Evolutionary conservation across 2,888 invertebrate species (phyloP), one percentile per base, ranked within the genome.

Genomic region (Pemphredon lugubris): DNA sequence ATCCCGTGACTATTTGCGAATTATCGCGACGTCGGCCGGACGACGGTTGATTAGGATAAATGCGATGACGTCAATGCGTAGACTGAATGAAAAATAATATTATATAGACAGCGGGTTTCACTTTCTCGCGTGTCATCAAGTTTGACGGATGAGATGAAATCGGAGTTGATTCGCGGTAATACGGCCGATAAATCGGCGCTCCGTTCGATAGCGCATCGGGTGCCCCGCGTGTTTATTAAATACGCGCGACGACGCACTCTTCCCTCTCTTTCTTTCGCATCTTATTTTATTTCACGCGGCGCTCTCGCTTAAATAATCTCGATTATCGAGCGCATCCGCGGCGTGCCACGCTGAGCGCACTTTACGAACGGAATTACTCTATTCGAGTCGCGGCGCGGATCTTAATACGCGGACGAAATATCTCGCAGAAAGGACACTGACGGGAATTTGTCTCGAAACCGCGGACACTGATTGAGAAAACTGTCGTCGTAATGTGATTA

Each of bases 101-200:
- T n/a, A 66, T 54, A 60, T 40, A 60, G 32, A 71, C 61, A 71
- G 57, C 18, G 21, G 66, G 71, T 66, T 47, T 73, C 73, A 34
- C 66, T 66, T 73, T 71, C 71, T 60, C 48, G 57, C 47, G 61
- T 66, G 73, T 70, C 73, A 73, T 71, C 73, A 66, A 48, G 60
- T 61, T 47, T 51, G 73, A 71, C 54, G 47, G 45, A 1, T 23
- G 57, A 20, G 65, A 70, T 65, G 73, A 73, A 71, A 71, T 61
- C 66, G 44, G 73, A 73, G 66, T 66, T 53, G 71, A 73, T 73
- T 73, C 73, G 60, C 50, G 63, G 61, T 73, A 72, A 67, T 72
- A 67, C 67, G 48, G 51, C 61, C 73, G 67, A 72, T 73, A 71
- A 71, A 73, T 73, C 58, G 53, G 16, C 32, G 20, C 26, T 16